A percentile compares a stretch with the other conserved stretches of the same genome.
phyloP scores from a whole-genome alignment of 2,797 vertebrate species.

The Leptodactylus fallax region DNA sequence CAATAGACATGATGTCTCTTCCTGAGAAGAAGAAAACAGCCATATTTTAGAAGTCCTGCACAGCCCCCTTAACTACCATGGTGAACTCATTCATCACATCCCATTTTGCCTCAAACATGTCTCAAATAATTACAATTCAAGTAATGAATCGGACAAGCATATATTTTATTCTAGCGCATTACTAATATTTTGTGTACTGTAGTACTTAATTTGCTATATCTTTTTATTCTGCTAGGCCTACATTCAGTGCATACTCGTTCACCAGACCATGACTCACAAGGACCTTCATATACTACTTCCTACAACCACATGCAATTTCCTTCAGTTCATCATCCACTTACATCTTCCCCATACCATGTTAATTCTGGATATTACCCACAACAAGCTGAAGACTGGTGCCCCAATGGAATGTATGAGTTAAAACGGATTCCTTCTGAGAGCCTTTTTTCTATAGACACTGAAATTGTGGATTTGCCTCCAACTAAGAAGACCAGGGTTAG shows the following conservation, averaged over 20 bases:
- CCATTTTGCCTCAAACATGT: too few species aligned
- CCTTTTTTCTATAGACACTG: constrained; percentile 81
- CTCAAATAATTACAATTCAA: too few species aligned
- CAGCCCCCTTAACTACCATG: too few species aligned
- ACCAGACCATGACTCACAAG: constrained; percentile 86
- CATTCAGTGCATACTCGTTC: constrained; percentile 87
- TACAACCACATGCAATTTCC: constrained; percentile 87
- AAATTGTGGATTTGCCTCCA: constrained; percentile 79
- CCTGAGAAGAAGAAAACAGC: too few species aligned
- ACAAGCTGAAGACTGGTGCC: constrained; percentile 92
- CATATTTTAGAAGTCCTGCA: too few species aligned
- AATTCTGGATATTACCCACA: constrained; percentile 87
- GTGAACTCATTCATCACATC: too few species aligned
- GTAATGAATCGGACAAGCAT: too few species aligned
- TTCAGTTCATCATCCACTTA: constrained; percentile 83
- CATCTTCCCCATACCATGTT: constrained; percentile 87
- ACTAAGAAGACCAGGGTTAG: constrained; percentile 85
- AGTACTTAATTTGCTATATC: background rate
- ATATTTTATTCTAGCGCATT: background rate
- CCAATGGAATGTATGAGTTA: constrained; percentile 86
- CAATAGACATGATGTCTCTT: too few species aligned
- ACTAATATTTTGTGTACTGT: background rate
- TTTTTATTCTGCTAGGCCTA: constrained; percentile 78
- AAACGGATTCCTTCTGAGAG: constrained; percentile 85
- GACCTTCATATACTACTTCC: constrained; percentile 80